phyloP scores from a whole-genome alignment of 1,140 invertebrate species.

The Panulirus ornatus region DNA sequence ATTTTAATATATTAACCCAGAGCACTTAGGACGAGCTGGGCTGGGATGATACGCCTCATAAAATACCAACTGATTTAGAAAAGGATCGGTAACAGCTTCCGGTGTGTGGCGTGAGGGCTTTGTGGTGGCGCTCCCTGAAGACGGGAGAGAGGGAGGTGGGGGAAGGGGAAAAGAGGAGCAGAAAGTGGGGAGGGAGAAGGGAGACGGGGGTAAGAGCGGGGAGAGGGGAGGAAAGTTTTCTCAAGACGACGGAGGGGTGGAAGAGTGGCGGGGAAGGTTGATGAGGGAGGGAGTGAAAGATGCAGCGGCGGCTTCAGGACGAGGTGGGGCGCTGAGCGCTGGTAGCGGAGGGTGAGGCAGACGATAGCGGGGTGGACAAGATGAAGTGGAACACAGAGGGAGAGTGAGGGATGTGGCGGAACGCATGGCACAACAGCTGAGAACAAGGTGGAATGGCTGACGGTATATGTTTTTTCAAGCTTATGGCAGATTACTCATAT shows the following conservation, averaged over 20 bases:
- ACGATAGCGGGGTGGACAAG: no score
- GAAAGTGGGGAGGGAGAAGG: neutral
- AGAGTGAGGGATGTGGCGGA: neutral
- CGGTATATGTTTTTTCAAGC: no score
- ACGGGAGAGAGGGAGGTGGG: neutral
- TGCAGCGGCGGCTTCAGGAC: conserved; percentile 10
- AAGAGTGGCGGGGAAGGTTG: neutral
- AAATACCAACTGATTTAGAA: conserved; percentile 71
- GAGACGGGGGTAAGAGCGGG: no score
- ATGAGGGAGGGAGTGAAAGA: neutral
- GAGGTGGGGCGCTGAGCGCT: neutral
- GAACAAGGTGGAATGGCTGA: neutral
- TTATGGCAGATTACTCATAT: no score
- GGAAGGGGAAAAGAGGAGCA: neutral
- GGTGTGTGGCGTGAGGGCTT: conserved; percentile 34
- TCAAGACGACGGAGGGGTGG: neutral
- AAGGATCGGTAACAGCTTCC: conserved; percentile 63
- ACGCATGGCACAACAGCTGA: neutral
- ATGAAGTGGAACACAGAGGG: neutral
- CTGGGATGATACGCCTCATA: conserved; percentile 71
- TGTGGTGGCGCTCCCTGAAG: neutral
- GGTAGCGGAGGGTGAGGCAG: neutral
- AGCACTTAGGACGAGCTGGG: conserved; percentile 71
- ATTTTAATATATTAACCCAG: conserved; percentile 71
- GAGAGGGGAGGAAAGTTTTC: neutral